Evolutionary conservation across 2,113 vertebrate species (phyloP), one percentile per base, ranked within the genome.

Genomic region (Axis porcinus): DNA sequence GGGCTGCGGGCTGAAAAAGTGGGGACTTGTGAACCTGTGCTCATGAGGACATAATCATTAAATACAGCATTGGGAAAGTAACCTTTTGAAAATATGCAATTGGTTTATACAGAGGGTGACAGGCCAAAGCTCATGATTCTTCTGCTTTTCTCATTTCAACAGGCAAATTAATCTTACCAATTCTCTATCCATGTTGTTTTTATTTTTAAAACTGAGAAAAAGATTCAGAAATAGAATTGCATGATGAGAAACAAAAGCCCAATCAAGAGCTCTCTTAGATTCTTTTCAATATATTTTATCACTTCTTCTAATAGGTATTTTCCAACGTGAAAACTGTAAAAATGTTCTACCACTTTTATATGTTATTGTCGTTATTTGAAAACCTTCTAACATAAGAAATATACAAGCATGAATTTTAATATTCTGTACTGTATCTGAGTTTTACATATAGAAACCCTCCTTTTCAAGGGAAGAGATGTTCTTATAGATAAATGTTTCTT

Each of bases 191-290:
- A 76, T 1, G 1, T 27, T 21, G 16, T 76, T 82, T 60, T n/a
- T 43, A 5, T 85, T 89, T 97, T 93, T 19, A 64, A 89, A 82
- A 84, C 19, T 25, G 50, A 84, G 30, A 54, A 85, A 97, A 93
- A 87, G 79, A 88, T 4, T 50, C 64, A 50, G 84, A 90, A 60
- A 70, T 47, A 84, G 62, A 92, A 85, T 86, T 94, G 10, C 92
- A 25, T 23, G 30, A 92, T 95, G 96, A 85, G 67, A 97, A 97
- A 85, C 50, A 95, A 74, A 95, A 97, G 88, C 78, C 94, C 7
- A 76, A 87, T 96, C 89, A 92, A 96, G 79, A 96, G 79, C 5
- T 67, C 52, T 97, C 78, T 70, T 94, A 74, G 36, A 10, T 96
- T 55, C 92, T 97, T 96, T 95, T 95, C 25, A 89, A 62, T 74